These are phyloP conservation scores for Lithophane leautieri DNA, from an alignment of 2,888 invertebrate species.

Conservation along the genomic window DNA sequence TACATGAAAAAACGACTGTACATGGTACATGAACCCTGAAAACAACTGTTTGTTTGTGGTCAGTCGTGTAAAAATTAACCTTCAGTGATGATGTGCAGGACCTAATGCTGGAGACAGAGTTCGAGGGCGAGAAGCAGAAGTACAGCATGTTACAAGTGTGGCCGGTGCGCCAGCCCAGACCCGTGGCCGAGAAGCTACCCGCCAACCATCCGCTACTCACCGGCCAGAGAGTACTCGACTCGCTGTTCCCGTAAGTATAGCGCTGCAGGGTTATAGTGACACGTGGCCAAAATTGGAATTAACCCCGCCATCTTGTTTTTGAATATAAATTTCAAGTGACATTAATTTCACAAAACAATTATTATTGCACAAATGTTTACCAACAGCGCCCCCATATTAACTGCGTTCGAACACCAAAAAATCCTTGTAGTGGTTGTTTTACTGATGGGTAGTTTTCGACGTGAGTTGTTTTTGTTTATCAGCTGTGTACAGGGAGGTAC, in stretches of 20 bases:
- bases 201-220: slow-evolving; percentile 99
- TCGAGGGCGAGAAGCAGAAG: slow-evolving; percentile 97
- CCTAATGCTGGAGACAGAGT: slow-evolving; percentile 99
- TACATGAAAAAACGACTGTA: background rate
- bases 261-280: background rate
- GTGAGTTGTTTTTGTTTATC: slow-evolving; percentile 49
- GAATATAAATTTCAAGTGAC: background rate
- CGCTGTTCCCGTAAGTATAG: slow-evolving; percentile 97
- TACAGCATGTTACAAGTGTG: slow-evolving; percentile 99
- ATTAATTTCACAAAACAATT: background rate
- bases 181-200: slow-evolving; percentile 98
- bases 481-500: slow-evolving; percentile 99
- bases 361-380: background rate
- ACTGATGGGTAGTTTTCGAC: too few relatives aligned
- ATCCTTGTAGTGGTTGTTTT: too few relatives aligned
- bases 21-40: background rate
- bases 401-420: too few relatives aligned
- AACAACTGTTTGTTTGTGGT: background rate
- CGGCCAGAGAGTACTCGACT: slow-evolving; percentile 99
- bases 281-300: background rate
- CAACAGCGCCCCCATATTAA: background rate
- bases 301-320: background rate
- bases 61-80: background rate
- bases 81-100: slow-evolving; percentile 91
- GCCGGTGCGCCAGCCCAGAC: slow-evolving; percentile 99